Evolutionary conservation across 2,888 invertebrate species (phyloP).

Genomic region (Athetis lepigone): DNA sequence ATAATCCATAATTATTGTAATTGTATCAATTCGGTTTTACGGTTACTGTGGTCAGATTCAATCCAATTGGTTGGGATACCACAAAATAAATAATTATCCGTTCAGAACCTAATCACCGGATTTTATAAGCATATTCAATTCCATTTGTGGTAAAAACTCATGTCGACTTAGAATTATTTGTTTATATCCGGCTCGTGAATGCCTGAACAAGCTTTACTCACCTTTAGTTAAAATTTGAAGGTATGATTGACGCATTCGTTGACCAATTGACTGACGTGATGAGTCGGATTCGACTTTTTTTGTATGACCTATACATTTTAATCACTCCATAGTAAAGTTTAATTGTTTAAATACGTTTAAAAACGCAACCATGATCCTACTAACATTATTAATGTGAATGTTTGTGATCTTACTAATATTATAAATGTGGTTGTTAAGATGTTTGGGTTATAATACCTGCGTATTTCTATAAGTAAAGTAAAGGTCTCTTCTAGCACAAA

Average conservation of each 20-base stretch:
- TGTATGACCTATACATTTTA: too few relatives aligned
- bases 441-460: too few relatives aligned
- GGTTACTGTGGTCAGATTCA: conserved; percentile 23
- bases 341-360: too few relatives aligned
- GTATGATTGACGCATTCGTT: not conserved
- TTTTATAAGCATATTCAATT: conserved; percentile 29
- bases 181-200: not conserved
- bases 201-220: not conserved
- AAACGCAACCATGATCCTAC: too few relatives aligned
- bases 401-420: too few relatives aligned
- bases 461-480: too few relatives aligned
- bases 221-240: not conserved
- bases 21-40: conserved; percentile 8
- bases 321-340: too few relatives aligned
- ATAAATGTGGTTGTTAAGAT: too few relatives aligned
- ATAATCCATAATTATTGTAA: conserved; percentile 18
- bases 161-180: not conserved
- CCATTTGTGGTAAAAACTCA: conserved; percentile 35
- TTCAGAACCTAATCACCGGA: conserved; percentile 14
- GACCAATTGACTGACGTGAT: not conserved
- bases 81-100: conserved; percentile 37
- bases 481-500: too few relatives aligned
- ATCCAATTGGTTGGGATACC: conserved; percentile 31
- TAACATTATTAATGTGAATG: too few relatives aligned
- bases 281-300: too few relatives aligned